Conservation (phyloP, 2,797 vertebrate genomes). For the Alosa sapidissima region DNA sequence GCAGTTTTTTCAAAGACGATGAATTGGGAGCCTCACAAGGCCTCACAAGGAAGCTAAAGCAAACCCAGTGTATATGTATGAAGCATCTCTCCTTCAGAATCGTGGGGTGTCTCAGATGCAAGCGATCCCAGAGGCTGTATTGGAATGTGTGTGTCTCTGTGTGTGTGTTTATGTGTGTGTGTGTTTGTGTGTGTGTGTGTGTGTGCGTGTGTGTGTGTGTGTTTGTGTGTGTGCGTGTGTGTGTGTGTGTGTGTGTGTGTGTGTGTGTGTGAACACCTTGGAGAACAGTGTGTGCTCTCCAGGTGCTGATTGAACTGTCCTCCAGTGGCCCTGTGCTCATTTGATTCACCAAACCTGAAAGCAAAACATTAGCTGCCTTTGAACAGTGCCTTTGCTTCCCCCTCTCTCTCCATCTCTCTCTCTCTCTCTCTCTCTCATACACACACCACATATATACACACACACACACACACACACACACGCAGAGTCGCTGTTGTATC, state of each 20-base stretch:
- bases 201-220: too few relatives aligned
- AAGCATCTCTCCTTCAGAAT: neutral
- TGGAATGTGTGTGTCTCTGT: neutral
- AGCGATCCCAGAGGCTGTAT: neutral
- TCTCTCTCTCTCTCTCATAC: neutral
- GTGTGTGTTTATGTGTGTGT: conserved; percentile 7
- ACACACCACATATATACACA: too few relatives aligned
- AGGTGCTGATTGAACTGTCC: conserved; percentile 64
- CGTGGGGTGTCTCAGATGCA: neutral
- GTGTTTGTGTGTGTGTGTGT: neutral
- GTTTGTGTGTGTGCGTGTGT: neutral
- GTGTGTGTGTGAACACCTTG: conserved; percentile 10
- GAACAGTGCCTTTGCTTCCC: conserved; percentile 39
- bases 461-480: neutral
- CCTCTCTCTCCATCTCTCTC: conserved; percentile 25
- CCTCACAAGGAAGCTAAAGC: neutral
- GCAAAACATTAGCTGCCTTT: conserved; percentile 63
- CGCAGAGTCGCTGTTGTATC: conserved; percentile 47
- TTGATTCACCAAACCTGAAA: conserved; percentile 67
- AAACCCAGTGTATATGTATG: neutral
- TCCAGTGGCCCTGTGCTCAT: conserved; percentile 56
- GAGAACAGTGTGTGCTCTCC: conserved; percentile 26
- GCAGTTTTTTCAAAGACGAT: neutral
- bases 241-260: neutral
- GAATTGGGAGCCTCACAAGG: neutral